Conservation (phyloP, 2,888 invertebrate genomes). For the Polyommatus icarus region DNA sequence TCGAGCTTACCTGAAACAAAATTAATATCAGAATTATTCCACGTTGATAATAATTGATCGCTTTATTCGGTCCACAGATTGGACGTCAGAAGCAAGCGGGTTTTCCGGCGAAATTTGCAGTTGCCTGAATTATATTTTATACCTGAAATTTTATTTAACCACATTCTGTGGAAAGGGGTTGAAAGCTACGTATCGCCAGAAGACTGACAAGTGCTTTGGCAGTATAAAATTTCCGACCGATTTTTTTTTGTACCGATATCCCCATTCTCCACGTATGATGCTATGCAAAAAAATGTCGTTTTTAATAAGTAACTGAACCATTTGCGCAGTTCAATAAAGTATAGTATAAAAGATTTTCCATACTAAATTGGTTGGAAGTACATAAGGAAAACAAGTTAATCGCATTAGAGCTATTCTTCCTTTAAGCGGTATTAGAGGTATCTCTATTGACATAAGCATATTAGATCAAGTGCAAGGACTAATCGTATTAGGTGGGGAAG, state of each 20-base stretch:
- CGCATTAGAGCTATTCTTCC: not conserved
- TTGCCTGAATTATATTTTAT: not conserved
- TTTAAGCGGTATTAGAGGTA: constrained; percentile 6
- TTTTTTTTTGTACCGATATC: not conserved
- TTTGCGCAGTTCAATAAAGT: not conserved
- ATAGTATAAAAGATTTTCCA: not conserved
- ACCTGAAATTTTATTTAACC: not conserved
- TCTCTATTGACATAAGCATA: constrained; percentile 21
- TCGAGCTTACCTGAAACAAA: constrained; percentile 34
- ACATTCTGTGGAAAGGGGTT: not conserved
- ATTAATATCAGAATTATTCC: constrained; percentile 27
- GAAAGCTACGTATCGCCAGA: not conserved
- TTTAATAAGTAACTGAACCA: not conserved
- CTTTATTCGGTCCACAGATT: constrained; percentile 26
- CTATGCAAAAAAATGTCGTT: not conserved
- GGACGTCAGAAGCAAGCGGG: constrained; percentile 24
- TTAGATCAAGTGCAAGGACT: constrained; percentile 18
- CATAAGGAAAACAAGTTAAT: not conserved
- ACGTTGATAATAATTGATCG: constrained; percentile 27
- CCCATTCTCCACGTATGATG: not conserved
- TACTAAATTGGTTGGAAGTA: not conserved
- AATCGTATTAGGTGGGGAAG: constrained; percentile 1
- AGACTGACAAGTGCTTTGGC: not conserved
- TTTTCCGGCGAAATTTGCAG: not conserved
- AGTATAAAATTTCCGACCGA: not conserved